Evolutionary conservation across 2,888 invertebrate species (phyloP), one percentile per base, ranked within the genome.

Genomic region (Drosophila recens): DNA sequence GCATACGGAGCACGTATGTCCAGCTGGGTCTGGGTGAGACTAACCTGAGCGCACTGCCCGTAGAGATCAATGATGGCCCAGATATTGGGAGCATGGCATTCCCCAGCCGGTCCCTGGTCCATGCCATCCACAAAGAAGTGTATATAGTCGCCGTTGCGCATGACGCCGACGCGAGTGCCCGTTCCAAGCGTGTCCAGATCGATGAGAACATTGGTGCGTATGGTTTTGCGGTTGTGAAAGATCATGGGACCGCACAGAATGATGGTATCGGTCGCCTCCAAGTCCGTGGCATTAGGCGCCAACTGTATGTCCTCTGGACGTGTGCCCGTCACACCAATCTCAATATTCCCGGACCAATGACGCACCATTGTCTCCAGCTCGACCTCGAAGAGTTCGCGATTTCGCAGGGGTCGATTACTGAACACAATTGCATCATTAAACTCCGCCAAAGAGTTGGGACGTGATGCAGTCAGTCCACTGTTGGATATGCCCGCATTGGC

Each of bases 51-150:
- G 92, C 98, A 98, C 91, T 97, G 97, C 0, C 98, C 98, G 90
- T 98, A 98, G 57, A 98, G 94, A 93, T 98, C 98, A 54, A 98
- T 95, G n/a, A 98, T 98, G 2, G 98, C 98, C 93, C 97, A 98
- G 61, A 98, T 95, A 92, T 96, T 97, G 40, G 95, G 93, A 69
- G 96, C 96, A 4, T 96, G 94, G 67, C 96, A 96, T 59, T 95
- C 95, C 92, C 97, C 97, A 1, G 98, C 98, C 23, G 95, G 94
- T 13, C 97, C 98, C 94, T 97, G 96, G 89, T 97, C 97, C 87
- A 97, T 95, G 0, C 97, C 97, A 90, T 98, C 96, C 64, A 97
- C 93, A 90, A 96, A 97, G 93, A 97, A 97, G 91, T 98, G 97
- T 11, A 98, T 94, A 72, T 95, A 96, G 91, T 98, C 97, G 0